These are phyloP conservation scores for Scrobipalpa atriplicella DNA, from an alignment of 2,888 invertebrate species.

Conservation along the genomic window DNA sequence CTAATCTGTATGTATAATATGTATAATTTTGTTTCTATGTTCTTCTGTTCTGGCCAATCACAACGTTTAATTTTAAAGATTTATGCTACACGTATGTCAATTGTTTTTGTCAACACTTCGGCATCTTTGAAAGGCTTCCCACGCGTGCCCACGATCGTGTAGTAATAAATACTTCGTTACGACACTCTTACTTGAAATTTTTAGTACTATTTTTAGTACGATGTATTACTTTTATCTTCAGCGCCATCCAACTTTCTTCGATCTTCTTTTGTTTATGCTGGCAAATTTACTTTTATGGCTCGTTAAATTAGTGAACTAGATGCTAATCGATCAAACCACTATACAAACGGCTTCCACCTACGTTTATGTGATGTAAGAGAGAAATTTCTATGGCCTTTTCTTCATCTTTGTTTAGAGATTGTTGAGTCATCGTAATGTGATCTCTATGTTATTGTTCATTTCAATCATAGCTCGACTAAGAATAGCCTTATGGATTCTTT, in stretches of 20 bases:
- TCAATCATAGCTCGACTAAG: background rate
- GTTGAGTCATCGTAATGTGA: conserved; percentile 43
- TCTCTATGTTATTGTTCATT: background rate
- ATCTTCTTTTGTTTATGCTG: background rate
- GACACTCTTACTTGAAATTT: background rate
- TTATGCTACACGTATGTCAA: background rate
- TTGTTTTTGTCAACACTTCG: conserved; percentile 14
- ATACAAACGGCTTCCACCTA: conserved; percentile 22
- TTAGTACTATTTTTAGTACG: too few species aligned
- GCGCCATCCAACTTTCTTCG: conserved; percentile 1
- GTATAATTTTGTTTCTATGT: background rate
- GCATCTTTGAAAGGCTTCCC: conserved; percentile 13
- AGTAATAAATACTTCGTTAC: background rate
- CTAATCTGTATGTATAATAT: background rate
- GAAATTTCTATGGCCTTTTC: conserved; percentile 44
- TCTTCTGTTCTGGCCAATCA: background rate
- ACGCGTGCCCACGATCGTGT: conserved; percentile 11
- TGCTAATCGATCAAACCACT: conserved; percentile 29
- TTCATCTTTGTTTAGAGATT: conserved; percentile 49
- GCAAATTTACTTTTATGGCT: conserved; percentile 4
- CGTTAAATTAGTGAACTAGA: conserved; percentile 15
- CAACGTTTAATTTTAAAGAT: background rate
- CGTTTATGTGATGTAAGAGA: conserved; percentile 41
- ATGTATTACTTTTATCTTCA: background rate
- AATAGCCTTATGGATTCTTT: background rate